Percentiles rank a stretch among this genome's conserved stretches.
These are phyloP conservation scores for Thymallus thymallus DNA, from an alignment of 2,113 vertebrate genomes.

Conservation along the genomic window DNA sequence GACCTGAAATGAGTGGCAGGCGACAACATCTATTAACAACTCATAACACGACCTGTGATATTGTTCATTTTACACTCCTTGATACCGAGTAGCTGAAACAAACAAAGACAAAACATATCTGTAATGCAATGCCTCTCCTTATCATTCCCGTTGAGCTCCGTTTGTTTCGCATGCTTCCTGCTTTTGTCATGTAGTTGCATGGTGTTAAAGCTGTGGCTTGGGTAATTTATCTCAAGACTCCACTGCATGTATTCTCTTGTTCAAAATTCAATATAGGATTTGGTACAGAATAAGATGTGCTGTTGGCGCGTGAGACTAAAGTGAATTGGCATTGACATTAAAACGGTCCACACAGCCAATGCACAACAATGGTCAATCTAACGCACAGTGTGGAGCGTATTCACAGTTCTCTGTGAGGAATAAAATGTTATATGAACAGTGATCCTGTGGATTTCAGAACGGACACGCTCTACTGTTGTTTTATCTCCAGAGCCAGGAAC, in stretches of 20 bases:
- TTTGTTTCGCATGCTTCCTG: not conserved
- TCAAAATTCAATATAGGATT: not conserved
- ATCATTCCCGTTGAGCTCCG: not conserved
- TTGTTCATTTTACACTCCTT: too few species aligned
- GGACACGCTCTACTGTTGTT: slow-evolving; percentile 21
- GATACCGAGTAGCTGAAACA: too few species aligned
- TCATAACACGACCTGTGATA: too few species aligned
- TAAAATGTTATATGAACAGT: not conserved
- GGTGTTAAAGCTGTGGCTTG: not conserved
- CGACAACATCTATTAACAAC: too few species aligned
- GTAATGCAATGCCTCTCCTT: not conserved
- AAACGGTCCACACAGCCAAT: not conserved
- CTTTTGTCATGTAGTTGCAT: not conserved
- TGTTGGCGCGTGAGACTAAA: not conserved
- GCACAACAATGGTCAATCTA: slow-evolving; percentile 23
- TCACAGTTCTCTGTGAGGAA: slow-evolving; percentile 3
- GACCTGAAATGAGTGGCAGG: too few species aligned
- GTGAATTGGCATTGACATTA: not conserved
- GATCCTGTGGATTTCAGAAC: slow-evolving; percentile 9
- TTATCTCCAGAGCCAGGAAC: slow-evolving; percentile 23
- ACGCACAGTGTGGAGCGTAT: not conserved
- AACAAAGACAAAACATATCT: too few species aligned
- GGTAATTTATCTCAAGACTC: not conserved
- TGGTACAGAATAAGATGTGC: not conserved
- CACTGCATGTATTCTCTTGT: not conserved